Conservation (phyloP, 2,113 vertebrate species). For the Delphinapterus leucas region DNA sequence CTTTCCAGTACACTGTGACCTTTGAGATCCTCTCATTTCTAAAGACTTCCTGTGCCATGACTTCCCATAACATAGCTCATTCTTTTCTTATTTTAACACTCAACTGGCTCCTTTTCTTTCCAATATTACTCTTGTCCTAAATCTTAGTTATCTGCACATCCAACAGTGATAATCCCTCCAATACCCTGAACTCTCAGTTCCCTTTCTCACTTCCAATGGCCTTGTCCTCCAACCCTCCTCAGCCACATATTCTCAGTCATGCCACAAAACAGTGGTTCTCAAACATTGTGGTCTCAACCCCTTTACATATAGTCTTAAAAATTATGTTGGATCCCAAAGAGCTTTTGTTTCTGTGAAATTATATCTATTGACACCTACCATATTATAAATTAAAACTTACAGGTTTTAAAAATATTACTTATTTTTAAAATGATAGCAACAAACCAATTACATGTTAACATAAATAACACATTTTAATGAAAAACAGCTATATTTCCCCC, state of each 20-base stretch:
- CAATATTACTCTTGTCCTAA: background rate
- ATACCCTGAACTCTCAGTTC: background rate
- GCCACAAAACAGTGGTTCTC: background rate
- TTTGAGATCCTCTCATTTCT: background rate
- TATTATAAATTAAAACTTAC: background rate
- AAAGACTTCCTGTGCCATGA: background rate
- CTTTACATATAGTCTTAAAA: background rate
- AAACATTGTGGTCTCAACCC: background rate
- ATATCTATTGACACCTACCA: background rate
- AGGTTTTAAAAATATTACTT: background rate
- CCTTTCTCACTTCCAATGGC: background rate
- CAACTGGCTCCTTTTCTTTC: background rate
- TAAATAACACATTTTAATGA: constrained; percentile 32
- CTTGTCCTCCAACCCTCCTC: background rate
- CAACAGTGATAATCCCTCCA: background rate
- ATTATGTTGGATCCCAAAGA: background rate
- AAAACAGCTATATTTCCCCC: background rate
- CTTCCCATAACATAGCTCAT: background rate
- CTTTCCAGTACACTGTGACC: background rate
- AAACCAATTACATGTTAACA: constrained; percentile 3
- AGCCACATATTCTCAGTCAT: background rate
- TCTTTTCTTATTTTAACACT: background rate
- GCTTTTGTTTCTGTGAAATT: background rate
- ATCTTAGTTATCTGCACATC: background rate
- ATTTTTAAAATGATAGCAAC: constrained; percentile 9